Percentiles rank a stretch among this genome's conserved stretches.
These are phyloP conservation scores for Sebastes fasciatus DNA, from an alignment of 2,113 vertebrate genomes.

Conservation along the genomic window DNA sequence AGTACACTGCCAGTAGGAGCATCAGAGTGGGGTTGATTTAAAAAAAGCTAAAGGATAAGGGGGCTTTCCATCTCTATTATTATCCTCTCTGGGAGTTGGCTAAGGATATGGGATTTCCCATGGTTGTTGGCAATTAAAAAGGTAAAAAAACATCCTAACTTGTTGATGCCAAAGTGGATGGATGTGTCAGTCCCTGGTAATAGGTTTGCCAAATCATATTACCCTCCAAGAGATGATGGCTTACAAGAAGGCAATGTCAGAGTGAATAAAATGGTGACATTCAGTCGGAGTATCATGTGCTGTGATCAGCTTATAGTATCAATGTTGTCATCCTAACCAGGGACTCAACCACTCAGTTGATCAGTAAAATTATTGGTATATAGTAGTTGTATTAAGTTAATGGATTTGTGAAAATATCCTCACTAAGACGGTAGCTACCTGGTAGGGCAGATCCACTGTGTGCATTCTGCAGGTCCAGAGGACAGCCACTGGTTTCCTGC, in stretches of 20 bases:
- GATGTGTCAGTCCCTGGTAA: not conserved
- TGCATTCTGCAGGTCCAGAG: slow-evolving; percentile 89
- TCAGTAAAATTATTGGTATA: not conserved
- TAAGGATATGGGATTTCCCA: not conserved
- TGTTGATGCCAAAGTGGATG: no score
- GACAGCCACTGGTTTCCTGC: slow-evolving; percentile 91
- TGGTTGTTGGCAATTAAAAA: not conserved
- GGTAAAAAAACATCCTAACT: no score
- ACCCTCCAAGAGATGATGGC: not conserved
- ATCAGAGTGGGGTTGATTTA: not conserved
- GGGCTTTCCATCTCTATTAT: not conserved
- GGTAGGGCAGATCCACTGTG: slow-evolving; percentile 89
- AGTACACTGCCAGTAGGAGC: no score
- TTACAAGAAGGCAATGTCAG: not conserved
- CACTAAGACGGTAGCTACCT: slow-evolving; percentile 81
- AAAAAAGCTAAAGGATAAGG: not conserved
- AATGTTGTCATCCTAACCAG: not conserved
- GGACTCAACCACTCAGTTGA: not conserved
- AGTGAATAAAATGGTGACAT: not conserved
- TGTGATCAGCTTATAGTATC: no score
- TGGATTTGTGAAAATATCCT: not conserved
- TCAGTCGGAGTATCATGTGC: not conserved
- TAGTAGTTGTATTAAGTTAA: not conserved
- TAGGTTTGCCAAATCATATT: not conserved
- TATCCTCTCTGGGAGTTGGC: not conserved